Percentiles rank a stretch among this genome's conserved stretches.
Evolutionary conservation across 2,888 invertebrate genomes (phyloP).

Genomic region (Heterodera filipjevi): DNA sequence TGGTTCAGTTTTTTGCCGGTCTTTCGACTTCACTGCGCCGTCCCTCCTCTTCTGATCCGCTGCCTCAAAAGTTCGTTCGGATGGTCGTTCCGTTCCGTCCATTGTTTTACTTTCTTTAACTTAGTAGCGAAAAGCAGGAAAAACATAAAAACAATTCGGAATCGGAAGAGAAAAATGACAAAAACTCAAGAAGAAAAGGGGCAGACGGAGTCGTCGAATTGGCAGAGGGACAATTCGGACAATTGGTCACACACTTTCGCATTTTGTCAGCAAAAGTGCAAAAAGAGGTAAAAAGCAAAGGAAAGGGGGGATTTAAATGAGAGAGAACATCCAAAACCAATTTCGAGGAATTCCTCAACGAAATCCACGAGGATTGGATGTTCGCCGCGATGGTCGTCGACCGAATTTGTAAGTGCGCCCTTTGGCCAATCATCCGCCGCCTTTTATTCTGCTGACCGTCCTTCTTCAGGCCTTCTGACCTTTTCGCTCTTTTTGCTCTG

Average conservation of each 20-base stretch:
- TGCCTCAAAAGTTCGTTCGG: not conserved
- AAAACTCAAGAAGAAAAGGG: too few species aligned
- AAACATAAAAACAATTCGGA: not conserved
- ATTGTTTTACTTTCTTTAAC: not conserved
- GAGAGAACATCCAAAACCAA: slow-evolving; percentile 9
- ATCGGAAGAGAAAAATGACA: not conserved
- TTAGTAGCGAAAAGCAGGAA: not conserved
- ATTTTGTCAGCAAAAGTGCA: slow-evolving; percentile 56
- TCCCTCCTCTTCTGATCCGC: not conserved
- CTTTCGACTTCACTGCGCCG: not conserved
- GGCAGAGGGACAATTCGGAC: slow-evolving; percentile 39
- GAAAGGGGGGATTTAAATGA: slow-evolving; percentile 3
- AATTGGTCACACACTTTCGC: slow-evolving; percentile 40
- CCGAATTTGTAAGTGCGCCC: slow-evolving; percentile 49
- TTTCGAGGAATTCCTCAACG: slow-evolving; percentile 56
- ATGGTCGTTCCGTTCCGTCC: not conserved
- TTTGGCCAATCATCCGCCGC: not conserved
- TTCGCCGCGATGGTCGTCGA: slow-evolving; percentile 62
- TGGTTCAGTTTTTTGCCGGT: not conserved
- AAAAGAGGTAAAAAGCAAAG: slow-evolving; percentile 50
- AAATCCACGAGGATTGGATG: slow-evolving; percentile 60
- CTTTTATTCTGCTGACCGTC: not conserved
- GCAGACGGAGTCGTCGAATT: not conserved
- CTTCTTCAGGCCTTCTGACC: slow-evolving; percentile 47
- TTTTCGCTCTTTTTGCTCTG: slow-evolving; percentile 58